A percentile compares a stretch with the other conserved stretches of the same genome.
These are phyloP conservation scores for Drosophila setifemur DNA, from an alignment of 1,140 invertebrate species.

Conservation along the genomic window DNA sequence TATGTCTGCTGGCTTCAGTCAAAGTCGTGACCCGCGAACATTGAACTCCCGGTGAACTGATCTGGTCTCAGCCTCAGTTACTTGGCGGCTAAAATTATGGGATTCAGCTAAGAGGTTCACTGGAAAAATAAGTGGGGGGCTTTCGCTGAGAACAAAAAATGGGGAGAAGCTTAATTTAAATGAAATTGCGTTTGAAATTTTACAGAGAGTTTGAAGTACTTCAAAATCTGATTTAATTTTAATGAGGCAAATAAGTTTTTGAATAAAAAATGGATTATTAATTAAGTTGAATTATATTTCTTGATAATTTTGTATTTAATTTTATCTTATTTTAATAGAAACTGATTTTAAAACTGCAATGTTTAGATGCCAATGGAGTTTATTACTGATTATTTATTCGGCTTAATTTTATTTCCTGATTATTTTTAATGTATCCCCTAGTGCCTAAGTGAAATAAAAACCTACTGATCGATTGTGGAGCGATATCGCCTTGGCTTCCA, in stretches of 20 bases:
- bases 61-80: conserved; percentile 37
- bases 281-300: too few relatives aligned
- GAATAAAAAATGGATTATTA: too few relatives aligned
- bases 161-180: neutral
- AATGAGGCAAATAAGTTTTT: too few relatives aligned
- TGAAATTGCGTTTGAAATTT: too few relatives aligned
- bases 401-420: neutral
- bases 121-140: neutral
- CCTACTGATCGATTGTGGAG: conserved; percentile 3
- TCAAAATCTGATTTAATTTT: too few relatives aligned
- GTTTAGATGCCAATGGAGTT: too few relatives aligned
- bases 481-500: conserved; percentile 25
- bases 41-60: conserved; percentile 56
- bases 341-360: too few relatives aligned
- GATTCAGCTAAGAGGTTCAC: neutral
- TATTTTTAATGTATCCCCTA: neutral
- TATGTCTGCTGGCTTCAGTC: conserved; percentile 31
- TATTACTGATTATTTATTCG: too few relatives aligned
- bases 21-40: conserved; percentile 75
- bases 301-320: too few relatives aligned
- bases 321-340: too few relatives aligned
- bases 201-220: too few relatives aligned
- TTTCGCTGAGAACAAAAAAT: conserved; percentile 2
- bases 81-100: neutral
- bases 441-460: conserved; percentile 1